Conservation (phyloP, 2,888 invertebrate genomes). For the Tetanocera ferruginea region DNA sequence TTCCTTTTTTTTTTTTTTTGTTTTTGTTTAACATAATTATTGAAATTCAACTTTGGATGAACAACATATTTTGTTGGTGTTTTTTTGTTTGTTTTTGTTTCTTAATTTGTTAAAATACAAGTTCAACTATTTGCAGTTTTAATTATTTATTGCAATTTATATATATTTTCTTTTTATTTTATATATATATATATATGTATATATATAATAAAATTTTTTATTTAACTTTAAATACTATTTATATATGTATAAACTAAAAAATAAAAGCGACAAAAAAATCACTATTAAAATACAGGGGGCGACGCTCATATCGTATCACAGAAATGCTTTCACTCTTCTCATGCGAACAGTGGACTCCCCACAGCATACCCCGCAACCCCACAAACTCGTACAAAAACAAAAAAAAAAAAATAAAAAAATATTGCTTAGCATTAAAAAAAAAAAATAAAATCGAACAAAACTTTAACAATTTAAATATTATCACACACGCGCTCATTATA, state of each 20-base stretch:
- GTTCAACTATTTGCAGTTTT: too few species aligned
- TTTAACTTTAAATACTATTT: background rate
- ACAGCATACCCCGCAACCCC: background rate
- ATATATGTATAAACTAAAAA: slow-evolving; percentile 1
- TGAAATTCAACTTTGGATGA: background rate
- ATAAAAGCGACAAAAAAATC: slow-evolving; percentile 13
- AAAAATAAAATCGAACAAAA: background rate
- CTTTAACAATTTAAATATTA: background rate
- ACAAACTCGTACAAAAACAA: background rate
- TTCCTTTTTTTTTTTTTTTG: background rate
- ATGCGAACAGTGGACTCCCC: slow-evolving; percentile 4
- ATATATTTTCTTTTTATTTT: background rate
- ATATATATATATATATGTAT: background rate
- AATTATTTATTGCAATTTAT: slow-evolving; percentile 9
- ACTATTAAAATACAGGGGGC: slow-evolving; percentile 25
- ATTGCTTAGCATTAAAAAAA: background rate
- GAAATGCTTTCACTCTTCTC: slow-evolving; percentile 64
- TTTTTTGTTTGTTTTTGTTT: background rate
- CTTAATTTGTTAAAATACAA: background rate
- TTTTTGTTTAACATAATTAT: background rate
- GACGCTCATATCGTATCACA: slow-evolving; percentile 69
- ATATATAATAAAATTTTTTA: background rate
- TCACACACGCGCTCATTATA: slow-evolving; percentile 2
- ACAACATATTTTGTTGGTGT: background rate
- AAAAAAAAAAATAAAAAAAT: background rate